Evolutionary conservation across 2,113 vertebrate genomes (phyloP).

Genomic region (Leptobrachium leishanense): DNA sequence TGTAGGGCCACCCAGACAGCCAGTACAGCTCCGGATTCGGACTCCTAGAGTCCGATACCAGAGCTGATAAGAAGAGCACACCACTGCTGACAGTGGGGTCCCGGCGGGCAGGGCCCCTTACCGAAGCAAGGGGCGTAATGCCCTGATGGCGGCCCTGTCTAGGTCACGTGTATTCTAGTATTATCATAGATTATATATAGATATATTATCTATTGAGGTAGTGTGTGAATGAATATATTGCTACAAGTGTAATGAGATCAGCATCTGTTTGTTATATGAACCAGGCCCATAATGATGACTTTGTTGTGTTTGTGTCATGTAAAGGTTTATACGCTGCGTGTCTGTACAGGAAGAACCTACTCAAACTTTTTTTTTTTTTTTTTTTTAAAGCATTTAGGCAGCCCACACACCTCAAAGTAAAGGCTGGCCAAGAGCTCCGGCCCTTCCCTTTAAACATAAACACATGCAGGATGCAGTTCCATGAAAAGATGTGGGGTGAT

Average conservation of each 20-base stretch:
- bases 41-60: too few species aligned
- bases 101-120: too few species aligned
- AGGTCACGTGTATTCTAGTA: too few species aligned
- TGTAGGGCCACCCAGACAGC: too few species aligned
- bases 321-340: slow-evolving; percentile 10
- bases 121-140: too few species aligned
- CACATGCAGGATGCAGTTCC: neutral
- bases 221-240: neutral
- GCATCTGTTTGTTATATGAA: neutral
- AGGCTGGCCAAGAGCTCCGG: slow-evolving; percentile 52
- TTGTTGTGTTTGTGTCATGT: slow-evolving; percentile 3
- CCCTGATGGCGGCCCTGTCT: too few species aligned
- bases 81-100: too few species aligned
- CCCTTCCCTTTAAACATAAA: slow-evolving; percentile 24
- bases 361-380: neutral
- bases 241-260: neutral
- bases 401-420: slow-evolving; percentile 27
- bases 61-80: too few species aligned
- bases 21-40: too few species aligned
- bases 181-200: too few species aligned
- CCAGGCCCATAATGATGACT: neutral
- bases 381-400: neutral
- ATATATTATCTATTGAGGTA: too few species aligned
- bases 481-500: slow-evolving; percentile 51
- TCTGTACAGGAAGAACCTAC: slow-evolving; percentile 28